Evolutionary conservation across 2,113 vertebrate species (phyloP).

Genomic region (Hemichromis elongatus): DNA sequence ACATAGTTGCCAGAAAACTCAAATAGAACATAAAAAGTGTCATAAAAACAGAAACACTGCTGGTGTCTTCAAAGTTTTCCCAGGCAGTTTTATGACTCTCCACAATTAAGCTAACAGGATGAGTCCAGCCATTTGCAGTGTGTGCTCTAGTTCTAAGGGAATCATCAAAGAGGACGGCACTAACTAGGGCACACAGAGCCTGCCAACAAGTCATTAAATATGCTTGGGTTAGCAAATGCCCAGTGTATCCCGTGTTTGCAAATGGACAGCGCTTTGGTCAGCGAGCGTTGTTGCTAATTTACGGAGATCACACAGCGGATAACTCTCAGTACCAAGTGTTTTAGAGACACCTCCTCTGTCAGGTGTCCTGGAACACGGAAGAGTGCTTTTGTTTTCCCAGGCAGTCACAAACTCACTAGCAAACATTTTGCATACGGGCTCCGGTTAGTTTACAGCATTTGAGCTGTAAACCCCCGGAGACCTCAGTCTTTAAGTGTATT

Average conservation of each 20-base stretch:
- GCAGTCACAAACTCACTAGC: background rate
- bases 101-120: slow-evolving; percentile 9
- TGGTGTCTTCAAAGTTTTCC: background rate
- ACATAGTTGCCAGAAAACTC: background rate
- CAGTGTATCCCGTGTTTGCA: background rate
- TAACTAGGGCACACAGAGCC: slow-evolving; percentile 20
- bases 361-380: background rate
- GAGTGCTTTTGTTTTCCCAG: background rate
- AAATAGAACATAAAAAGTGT: background rate
- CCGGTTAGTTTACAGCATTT: background rate
- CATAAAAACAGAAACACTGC: background rate
- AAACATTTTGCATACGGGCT: background rate
- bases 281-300: background rate
- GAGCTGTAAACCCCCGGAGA: background rate
- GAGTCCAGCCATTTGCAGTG: background rate
- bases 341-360: background rate
- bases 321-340: background rate
- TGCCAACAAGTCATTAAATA: slow-evolving; percentile 40
- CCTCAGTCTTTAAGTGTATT: background rate
- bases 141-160: slow-evolving; percentile 21
- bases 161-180: slow-evolving; percentile 24
- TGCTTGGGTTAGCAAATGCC: slow-evolving; percentile 25
- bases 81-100: background rate
- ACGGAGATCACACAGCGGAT: background rate
- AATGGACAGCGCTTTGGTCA: slow-evolving; percentile 25